These are phyloP conservation scores for Alviniconcha strummeri DNA, from an alignment of 2,888 invertebrate genomes.

Conservation along the genomic window DNA sequence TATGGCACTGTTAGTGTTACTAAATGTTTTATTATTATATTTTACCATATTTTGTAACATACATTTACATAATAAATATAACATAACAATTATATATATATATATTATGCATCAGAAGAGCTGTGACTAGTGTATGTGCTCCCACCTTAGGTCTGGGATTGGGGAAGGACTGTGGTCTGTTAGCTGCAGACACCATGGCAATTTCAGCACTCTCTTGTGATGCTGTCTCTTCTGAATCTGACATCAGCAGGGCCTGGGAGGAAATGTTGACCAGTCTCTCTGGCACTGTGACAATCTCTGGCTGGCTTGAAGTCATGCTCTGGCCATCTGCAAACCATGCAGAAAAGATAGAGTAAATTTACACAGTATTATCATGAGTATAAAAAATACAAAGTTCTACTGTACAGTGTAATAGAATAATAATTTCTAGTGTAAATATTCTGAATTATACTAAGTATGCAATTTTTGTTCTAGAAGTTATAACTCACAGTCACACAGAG, in stretches of 20 bases:
- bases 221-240: conserved; percentile 28
- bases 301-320: conserved; percentile 50
- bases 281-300: conserved; percentile 63
- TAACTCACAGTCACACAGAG: too few relatives aligned
- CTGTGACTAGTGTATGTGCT: neutral
- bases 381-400: too few relatives aligned
- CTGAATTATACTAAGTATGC: too few relatives aligned
- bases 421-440: too few relatives aligned
- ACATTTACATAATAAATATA: neutral
- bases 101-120: neutral
- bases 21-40: too few relatives aligned
- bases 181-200: conserved; percentile 16
- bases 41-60: too few relatives aligned
- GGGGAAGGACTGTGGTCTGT: conserved; percentile 30
- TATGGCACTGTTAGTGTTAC: too few relatives aligned
- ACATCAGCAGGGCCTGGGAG: conserved; percentile 38
- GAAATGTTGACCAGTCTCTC: conserved; percentile 61
- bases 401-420: too few relatives aligned
- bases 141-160: conserved; percentile 1
- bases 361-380: too few relatives aligned
- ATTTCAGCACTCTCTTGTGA: conserved; percentile 11
- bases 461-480: too few relatives aligned
- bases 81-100: neutral
- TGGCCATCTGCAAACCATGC: conserved; percentile 28
- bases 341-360: too few relatives aligned